These are phyloP conservation scores for Xestoiulus laeticollis DNA, from an alignment of 2,888 invertebrate genomes.

Conservation along the genomic window DNA sequence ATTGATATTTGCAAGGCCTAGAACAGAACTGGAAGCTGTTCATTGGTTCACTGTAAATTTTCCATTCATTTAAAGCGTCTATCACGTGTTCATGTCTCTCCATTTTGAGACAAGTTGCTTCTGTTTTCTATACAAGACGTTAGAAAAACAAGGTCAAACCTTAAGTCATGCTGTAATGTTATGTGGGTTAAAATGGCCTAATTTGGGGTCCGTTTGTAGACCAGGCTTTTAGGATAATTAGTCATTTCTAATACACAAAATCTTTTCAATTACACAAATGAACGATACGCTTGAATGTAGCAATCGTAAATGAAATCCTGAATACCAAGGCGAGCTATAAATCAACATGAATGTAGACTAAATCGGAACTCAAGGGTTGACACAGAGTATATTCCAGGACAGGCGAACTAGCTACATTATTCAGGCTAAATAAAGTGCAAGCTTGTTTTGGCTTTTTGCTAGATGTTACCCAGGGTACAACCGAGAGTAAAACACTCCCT, in stretches of 20 bases:
- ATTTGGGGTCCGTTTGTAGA: neutral
- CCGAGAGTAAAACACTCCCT: neutral
- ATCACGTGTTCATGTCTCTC: neutral
- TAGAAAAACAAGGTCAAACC: neutral
- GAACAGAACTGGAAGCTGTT: too few species aligned
- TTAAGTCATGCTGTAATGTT: neutral
- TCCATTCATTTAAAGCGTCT: neutral
- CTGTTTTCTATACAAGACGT: neutral
- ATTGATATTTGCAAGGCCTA: too few species aligned
- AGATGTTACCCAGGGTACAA: slow-evolving; percentile 5
- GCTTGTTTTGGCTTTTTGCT: neutral
- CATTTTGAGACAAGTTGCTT: neutral
- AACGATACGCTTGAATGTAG: neutral
- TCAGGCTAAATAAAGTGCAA: neutral
- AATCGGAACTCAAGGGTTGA: neutral
- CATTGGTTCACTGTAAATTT: neutral
- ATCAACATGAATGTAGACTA: neutral
- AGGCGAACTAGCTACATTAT: neutral
- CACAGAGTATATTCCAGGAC: neutral
- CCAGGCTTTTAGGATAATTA: neutral
- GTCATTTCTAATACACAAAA: neutral
- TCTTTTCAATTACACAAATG: neutral
- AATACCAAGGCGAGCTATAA: neutral
- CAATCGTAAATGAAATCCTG: neutral
- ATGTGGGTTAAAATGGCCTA: slow-evolving; percentile 31